Conservation (phyloP, 2,888 invertebrate species). For the Tuberolachnus salignus region DNA sequence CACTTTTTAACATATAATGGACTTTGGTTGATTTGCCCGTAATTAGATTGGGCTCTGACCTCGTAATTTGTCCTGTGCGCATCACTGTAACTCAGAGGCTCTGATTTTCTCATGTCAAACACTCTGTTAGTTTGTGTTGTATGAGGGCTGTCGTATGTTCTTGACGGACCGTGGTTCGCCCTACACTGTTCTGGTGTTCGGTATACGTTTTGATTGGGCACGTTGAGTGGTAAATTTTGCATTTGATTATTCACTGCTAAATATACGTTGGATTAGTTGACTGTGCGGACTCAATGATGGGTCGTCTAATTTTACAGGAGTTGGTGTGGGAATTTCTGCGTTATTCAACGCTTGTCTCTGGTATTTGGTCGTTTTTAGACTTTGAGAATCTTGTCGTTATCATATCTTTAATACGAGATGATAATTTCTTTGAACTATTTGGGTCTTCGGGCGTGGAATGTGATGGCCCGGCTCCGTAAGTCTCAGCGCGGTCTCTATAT, state of each 20-base stretch:
- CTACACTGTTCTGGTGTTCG: conserved; percentile 45
- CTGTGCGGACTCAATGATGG: conserved; percentile 60
- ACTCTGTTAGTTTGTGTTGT: conserved; percentile 49
- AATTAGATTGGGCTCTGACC: conserved; percentile 56
- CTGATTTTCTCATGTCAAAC: conserved; percentile 50
- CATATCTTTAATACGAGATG: conserved; percentile 75
- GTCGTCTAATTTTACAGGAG: conserved; percentile 44
- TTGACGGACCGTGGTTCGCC: conserved; percentile 23
- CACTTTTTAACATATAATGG: conserved; percentile 44
- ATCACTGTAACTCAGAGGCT: conserved; percentile 49
- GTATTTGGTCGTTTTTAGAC: conserved; percentile 56
- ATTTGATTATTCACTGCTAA: conserved; percentile 58
- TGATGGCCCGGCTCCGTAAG: conserved; percentile 66
- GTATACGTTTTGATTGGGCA: conserved; percentile 49
- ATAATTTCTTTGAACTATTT: conserved; percentile 63
- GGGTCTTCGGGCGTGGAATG: conserved; percentile 70
- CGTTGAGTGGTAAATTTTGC: conserved; percentile 33
- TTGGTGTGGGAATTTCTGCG: conserved; percentile 51
- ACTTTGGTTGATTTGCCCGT: conserved; percentile 47
- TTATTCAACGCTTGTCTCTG: conserved; percentile 57
- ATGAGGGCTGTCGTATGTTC: conserved; percentile 42
- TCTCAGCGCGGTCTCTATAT: neutral
- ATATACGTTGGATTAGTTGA: conserved; percentile 61
- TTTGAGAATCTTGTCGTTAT: conserved; percentile 75
- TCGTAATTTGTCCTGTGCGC: conserved; percentile 58